Evolutionary conservation across 2,888 invertebrate species (phyloP).

Genomic region (Cephus spinipes): DNA sequence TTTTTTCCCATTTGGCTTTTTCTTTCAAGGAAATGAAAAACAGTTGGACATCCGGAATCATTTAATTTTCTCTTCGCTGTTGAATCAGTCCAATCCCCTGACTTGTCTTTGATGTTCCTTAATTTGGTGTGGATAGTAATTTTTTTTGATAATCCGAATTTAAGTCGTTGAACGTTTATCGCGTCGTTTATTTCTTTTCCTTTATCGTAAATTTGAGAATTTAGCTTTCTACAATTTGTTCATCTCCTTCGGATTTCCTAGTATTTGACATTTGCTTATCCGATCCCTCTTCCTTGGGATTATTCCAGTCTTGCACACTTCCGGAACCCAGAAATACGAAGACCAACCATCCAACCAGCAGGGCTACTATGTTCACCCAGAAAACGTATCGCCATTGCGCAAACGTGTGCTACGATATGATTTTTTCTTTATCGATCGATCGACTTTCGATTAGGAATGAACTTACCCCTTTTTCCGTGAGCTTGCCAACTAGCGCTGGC

Average conservation of each 20-base stretch:
- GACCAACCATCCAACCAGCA: conserved; percentile 48
- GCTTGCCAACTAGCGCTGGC: conserved; percentile 54
- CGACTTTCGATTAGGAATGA: neutral
- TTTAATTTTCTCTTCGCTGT: too few species aligned
- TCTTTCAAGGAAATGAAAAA: too few species aligned
- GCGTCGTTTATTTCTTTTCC: too few species aligned
- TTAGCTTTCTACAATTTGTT: neutral
- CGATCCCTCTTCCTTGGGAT: conserved; percentile 26
- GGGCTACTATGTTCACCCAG: conserved; percentile 51
- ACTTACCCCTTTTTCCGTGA: conserved; percentile 54
- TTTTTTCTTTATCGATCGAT: neutral
- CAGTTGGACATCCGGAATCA: too few species aligned
- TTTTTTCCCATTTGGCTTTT: too few species aligned
- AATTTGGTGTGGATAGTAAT: too few species aligned
- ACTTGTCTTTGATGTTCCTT: too few species aligned
- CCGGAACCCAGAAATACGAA: conserved; percentile 55
- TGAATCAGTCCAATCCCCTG: too few species aligned
- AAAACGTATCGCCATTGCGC: conserved; percentile 54
- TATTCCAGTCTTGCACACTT: conserved; percentile 60
- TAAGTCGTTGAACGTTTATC: too few species aligned
- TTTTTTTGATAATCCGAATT: too few species aligned
- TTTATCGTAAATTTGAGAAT: too few species aligned
- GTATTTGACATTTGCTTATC: conserved; percentile 3
- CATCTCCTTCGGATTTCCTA: neutral
- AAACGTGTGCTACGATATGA: conserved; percentile 51